Percentiles rank a stretch among this genome's conserved stretches.
phyloP scores from a whole-genome alignment of 2,888 invertebrate genomes.

The Rhimphoctona megacephalus region DNA sequence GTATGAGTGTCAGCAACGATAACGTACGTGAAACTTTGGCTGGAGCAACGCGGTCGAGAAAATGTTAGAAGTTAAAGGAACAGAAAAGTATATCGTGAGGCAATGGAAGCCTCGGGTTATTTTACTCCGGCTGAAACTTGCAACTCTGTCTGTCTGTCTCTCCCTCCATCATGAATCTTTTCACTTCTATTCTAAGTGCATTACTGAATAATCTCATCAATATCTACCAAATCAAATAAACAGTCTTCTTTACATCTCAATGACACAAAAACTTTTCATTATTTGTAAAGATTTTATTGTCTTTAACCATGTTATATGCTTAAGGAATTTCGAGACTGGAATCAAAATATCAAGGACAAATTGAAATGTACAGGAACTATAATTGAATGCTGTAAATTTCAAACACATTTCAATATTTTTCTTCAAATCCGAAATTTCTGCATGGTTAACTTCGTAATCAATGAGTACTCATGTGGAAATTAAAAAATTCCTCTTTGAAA shows the following conservation, averaged over 20 bases:
- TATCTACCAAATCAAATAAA: too few species aligned
- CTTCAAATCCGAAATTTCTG: not conserved
- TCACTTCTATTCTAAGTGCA: not conserved
- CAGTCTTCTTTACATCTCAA: not conserved
- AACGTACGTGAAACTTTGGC: not conserved
- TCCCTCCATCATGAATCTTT: not conserved
- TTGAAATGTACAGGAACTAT: not conserved
- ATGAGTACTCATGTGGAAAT: not conserved
- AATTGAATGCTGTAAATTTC: not conserved
- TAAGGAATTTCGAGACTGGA: not conserved
- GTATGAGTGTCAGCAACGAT: not conserved
- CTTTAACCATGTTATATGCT: not conserved
- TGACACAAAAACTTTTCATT: not conserved
- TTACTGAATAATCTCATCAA: not conserved
- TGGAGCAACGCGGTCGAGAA: not conserved
- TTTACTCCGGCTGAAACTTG: not conserved
- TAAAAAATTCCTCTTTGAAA: not conserved
- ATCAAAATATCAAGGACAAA: not conserved
- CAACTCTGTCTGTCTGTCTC: not conserved
- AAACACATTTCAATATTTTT: not conserved
- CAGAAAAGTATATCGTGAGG: not conserved
- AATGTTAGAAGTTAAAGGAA: constrained; percentile 6
- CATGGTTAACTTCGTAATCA: not conserved
- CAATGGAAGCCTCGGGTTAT: constrained; percentile 1
- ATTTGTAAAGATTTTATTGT: not conserved